Conservation (phyloP, 2,113 vertebrate genomes). For the Atherinomorus stipes region DNA sequence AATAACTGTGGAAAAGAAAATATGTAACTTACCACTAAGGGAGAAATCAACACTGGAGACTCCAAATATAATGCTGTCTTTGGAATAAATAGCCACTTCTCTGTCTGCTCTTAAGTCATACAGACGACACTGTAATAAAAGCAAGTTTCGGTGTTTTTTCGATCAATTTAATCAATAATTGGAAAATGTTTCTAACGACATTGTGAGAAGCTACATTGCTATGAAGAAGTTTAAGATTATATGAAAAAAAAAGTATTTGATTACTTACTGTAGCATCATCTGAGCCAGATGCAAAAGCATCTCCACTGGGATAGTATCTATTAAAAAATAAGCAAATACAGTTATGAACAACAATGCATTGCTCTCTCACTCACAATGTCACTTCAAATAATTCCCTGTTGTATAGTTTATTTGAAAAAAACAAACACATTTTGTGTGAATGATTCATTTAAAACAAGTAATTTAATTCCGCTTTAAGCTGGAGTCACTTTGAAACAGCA, state of each 20-base stretch:
- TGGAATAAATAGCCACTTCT: conserved; percentile 98
- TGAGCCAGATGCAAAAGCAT: conserved; percentile 98
- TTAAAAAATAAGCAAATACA: conserved; percentile 16
- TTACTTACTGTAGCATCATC: conserved; percentile 95
- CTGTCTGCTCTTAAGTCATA: conserved; percentile 97
- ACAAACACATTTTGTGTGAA: background rate
- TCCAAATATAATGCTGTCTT: conserved; percentile 99
- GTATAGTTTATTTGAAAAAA: background rate
- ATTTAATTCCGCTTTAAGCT: background rate
- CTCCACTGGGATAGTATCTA: conserved; percentile 98
- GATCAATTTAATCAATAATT: background rate
- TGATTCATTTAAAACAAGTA: background rate
- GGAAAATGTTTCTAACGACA: background rate
- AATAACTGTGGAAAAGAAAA: background rate
- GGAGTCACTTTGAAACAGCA: background rate
- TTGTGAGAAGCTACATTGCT: background rate
- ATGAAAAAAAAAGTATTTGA: background rate
- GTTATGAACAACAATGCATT: background rate
- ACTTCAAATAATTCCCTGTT: background rate
- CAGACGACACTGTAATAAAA: conserved; percentile 90
- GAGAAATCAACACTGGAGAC: conserved; percentile 99
- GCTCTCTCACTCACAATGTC: background rate
- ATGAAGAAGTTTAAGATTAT: background rate
- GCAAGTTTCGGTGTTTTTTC: background rate
- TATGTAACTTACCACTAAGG: conserved; percentile 89